Evolutionary conservation across 2,888 invertebrate genomes (phyloP), one percentile per base, ranked within the genome.

Genomic region (Epistrophella euchroma): DNA sequence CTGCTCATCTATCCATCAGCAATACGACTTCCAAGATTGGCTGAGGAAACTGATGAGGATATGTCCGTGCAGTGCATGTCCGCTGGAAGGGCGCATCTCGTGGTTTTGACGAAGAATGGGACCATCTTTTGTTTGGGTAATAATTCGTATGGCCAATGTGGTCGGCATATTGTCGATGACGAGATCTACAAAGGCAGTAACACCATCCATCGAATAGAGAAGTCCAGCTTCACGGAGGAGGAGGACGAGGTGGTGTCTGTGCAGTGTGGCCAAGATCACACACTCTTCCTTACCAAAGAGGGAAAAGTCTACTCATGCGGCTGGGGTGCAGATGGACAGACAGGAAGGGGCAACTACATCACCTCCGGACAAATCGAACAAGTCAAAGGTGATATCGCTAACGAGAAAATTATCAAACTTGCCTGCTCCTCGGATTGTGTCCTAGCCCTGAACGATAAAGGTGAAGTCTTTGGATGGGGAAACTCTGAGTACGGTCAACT

Each of bases 401-500:
- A 94, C 19, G 97, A 98, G 92, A 95, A 93, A 83, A 97, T 99
- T 74, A 93, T 96, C 10, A 96, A 97, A 91, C 90, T 99, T 0
- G 94, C 97, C 0, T 96, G 96, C 60, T 93, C 95, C 50, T 97
- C 95, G 0, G 98, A 98, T 92, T 98, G 97, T 92, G 96, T 97
- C 15, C 92, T 99, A 85, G 99, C 98, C 10, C 92, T 98, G 35
- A 97, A 95, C 92, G 97, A 97, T 88, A 95, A 95, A 89, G 98
- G 98, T 4, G 97, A 98, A 89, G 94, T 98, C 2, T 99, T 98
- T 93, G 99, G 98, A 0, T 99, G 99, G 98, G 99, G 99, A 9
- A 99, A 98, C 92, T 96, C 97, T 0, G 99, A 99, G 92, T 98
- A 98, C 90, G 95, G 95, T 0, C 99, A 99, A 91, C 93, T 99